These are phyloP conservation scores for Chiloscyllium plagiosum DNA, from an alignment of 2,113 vertebrate genomes.

Conservation along the genomic window DNA sequence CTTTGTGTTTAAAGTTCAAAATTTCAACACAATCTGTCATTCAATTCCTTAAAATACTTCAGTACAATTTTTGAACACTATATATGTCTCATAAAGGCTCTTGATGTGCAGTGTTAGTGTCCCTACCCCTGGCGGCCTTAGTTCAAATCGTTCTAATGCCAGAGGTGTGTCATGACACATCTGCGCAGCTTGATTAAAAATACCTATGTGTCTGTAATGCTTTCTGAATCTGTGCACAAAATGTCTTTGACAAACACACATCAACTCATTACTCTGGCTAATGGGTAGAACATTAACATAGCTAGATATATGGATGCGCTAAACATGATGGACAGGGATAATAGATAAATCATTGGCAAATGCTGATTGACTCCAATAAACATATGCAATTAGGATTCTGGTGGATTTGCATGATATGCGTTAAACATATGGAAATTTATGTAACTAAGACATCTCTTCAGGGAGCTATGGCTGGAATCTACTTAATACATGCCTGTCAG, in stretches of 20 bases:
- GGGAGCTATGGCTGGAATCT: slow-evolving; percentile 37
- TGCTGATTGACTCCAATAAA: slow-evolving; percentile 38
- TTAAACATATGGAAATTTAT: slow-evolving; percentile 38
- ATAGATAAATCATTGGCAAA: slow-evolving; percentile 39
- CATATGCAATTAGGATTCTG: slow-evolving; percentile 31
- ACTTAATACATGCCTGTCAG: slow-evolving; percentile 40
- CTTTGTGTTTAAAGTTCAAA: not conserved
- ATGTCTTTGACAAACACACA: not conserved
- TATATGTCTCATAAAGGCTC: not conserved
- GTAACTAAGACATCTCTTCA: slow-evolving; percentile 42
- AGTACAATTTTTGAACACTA: not conserved
- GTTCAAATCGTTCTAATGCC: too few species aligned
- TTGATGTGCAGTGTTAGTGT: too few species aligned
- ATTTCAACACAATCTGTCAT: not conserved
- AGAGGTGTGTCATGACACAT: too few species aligned
- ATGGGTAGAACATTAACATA: not conserved
- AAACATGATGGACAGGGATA: slow-evolving; percentile 24
- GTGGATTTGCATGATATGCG: not conserved
- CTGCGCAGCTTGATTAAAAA: too few species aligned
- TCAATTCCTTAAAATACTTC: not conserved
- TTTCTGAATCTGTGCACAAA: not conserved
- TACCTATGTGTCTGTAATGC: not conserved
- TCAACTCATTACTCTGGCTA: not conserved
- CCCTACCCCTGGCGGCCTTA: too few species aligned
- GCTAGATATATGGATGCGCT: slow-evolving; percentile 8